Conservation (phyloP, 2,888 invertebrate species). For the Tachystola acroxantha region DNA sequence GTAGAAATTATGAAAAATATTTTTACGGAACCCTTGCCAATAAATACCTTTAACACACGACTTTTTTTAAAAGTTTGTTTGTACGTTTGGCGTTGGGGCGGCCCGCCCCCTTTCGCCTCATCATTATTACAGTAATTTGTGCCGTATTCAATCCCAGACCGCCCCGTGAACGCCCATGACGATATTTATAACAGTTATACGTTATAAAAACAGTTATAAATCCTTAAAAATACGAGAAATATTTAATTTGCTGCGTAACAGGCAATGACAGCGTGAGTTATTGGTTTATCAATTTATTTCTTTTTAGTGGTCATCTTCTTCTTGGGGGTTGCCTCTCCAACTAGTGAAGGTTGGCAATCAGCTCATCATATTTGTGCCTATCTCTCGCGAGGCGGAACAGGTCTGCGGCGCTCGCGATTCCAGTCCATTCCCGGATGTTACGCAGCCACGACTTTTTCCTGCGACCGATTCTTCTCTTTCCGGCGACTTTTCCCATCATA, state of each 20-base stretch:
- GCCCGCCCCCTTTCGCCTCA: constrained; percentile 48
- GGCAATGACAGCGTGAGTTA: constrained; percentile 1
- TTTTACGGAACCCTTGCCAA: neutral
- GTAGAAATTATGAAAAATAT: too few relatives aligned
- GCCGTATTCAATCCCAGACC: constrained; percentile 38
- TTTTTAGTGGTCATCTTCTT: too few relatives aligned
- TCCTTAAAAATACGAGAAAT: neutral
- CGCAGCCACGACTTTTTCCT: too few relatives aligned
- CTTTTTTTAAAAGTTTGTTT: constrained; percentile 22
- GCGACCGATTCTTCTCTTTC: too few relatives aligned
- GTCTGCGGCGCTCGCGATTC: too few relatives aligned
- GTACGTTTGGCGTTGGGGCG: constrained; percentile 15
- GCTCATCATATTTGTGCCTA: too few relatives aligned
- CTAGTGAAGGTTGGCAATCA: too few relatives aligned
- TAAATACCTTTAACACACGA: constrained; percentile 9
- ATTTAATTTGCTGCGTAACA: constrained; percentile 2
- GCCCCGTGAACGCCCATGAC: constrained; percentile 37
- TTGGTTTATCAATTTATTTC: too few relatives aligned
- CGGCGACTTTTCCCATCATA: too few relatives aligned
- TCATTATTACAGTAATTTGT: constrained; percentile 46
- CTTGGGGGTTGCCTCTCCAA: too few relatives aligned
- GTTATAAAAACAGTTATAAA: constrained; percentile 17
- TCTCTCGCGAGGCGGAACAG: too few relatives aligned
- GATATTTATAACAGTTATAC: constrained; percentile 27
- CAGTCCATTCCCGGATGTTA: too few relatives aligned